Base-by-base conservation (phyloP, 2,797 vertebrate species). In the Danio albolineatus region DNA sequence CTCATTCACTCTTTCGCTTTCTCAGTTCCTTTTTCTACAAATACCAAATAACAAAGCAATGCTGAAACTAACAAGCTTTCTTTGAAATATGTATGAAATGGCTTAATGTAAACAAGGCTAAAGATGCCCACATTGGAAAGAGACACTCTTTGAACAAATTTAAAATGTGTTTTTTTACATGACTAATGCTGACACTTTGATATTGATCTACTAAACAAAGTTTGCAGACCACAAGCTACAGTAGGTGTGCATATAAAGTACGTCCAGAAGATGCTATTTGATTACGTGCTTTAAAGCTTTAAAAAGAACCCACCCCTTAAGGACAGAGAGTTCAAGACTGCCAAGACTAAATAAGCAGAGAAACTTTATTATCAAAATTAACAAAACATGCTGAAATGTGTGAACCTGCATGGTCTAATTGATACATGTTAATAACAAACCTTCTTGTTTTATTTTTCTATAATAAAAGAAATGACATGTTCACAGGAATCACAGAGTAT, bases 121-220 rank as follows among this genome's bases (percentile, higher is more conserved):
- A 12, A 39, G 5, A 54, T 14, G 10, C 49, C 28, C 28, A 28
- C 1, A 28, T 28, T 39, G 36, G 3, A 54, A 54, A 53, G 56
- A 43, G 36, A 41, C 49, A 66, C 16, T n/a, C 69, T 44, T 2
- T 9, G 14, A 80, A 61, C 61, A 19, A 69, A 80, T 66, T 4
- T 6, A 60, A 41, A 38, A 60, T 73, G 53, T 61, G 44, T 54
- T 46, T 61, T 71, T 39, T 69, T 73, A 7, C 44, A 60, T 44
- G 21, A 44, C 12, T 44, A 56, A 75, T 64, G 44, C 54, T 17
- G 60, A 17, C 10, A 57, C 10, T 46, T 28, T 76, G 17, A 46
- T 57, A 59, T 36, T 14, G 7, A 49, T 39, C 4, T 49, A 28
- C 74, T 44, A 17, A 10, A 54, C 2, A 76, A 17, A 44, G 19